These are phyloP conservation scores for Callyntrura sp. DNA, from an alignment of 2,888 invertebrate genomes.

Conservation along the genomic window DNA sequence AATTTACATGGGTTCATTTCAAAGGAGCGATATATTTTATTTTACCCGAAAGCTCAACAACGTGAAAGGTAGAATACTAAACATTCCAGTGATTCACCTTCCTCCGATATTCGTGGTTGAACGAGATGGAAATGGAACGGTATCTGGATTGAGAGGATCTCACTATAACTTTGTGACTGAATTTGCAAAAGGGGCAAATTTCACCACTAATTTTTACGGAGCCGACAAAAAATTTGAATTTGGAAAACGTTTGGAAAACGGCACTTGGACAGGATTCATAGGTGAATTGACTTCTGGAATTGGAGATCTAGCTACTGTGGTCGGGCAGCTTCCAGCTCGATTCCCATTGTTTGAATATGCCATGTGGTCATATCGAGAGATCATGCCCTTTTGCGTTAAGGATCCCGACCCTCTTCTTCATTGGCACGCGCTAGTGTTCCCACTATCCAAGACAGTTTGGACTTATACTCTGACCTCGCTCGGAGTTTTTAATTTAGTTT, in stretches of 20 bases:
- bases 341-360: too few relatives aligned
- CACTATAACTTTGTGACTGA: constrained; percentile 35
- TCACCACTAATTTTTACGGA: not conserved
- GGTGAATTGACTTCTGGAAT: constrained; percentile 56
- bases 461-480: constrained; percentile 6
- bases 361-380: constrained; percentile 53
- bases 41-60: not conserved
- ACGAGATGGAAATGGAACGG: not conserved
- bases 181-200: not conserved
- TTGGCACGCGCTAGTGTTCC: constrained; percentile 51
- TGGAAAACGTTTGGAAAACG: constrained; percentile 59
- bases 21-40: not conserved
- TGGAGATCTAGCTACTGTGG: constrained; percentile 61
- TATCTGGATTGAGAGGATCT: not conserved
- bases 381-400: constrained; percentile 45
- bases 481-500: constrained; percentile 5
- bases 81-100: not conserved
- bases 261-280: constrained; percentile 78
- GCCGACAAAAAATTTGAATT: not conserved
- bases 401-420: constrained; percentile 40
- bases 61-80: constrained; percentile 9
- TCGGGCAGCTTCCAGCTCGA: not conserved
- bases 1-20: constrained; percentile 6
- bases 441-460: constrained; percentile 63
- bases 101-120: not conserved